Percentiles rank a stretch among this genome's conserved stretches.
These are phyloP conservation scores for Rotaria magnacalcarata DNA, from an alignment of 2,888 invertebrate species.

Conservation along the genomic window DNA sequence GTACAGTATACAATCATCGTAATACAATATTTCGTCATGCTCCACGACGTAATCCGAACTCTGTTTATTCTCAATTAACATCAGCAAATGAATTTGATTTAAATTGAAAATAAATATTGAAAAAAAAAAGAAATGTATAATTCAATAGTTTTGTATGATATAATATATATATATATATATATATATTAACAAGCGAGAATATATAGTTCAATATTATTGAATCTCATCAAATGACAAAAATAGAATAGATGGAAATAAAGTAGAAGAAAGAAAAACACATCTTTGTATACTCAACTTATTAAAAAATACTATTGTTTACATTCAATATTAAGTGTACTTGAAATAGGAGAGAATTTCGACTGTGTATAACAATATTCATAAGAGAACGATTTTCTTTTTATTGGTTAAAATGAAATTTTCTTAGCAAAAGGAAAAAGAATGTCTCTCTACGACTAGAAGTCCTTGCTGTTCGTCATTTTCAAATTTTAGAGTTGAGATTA, in stretches of 20 bases:
- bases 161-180: background rate
- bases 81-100: constrained; percentile 9
- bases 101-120: background rate
- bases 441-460: too few species aligned
- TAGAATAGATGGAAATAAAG: background rate
- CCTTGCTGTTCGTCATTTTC: background rate
- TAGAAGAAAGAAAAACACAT: background rate
- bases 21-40: background rate
- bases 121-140: background rate
- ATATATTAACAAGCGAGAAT: background rate
- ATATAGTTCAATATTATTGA: background rate
- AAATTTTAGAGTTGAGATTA: background rate
- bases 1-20: background rate
- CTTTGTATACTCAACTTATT: background rate
- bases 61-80: constrained; percentile 16
- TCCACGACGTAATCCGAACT: background rate
- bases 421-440: too few species aligned
- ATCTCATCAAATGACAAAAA: background rate
- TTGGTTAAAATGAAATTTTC: background rate
- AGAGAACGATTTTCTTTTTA: background rate
- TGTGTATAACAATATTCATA: too few species aligned
- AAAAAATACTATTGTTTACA: background rate
- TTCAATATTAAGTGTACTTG: background rate
- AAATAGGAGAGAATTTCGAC: background rate
- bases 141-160: background rate